These are phyloP conservation scores for Drosophila funebris DNA, from an alignment of 1,140 invertebrate genomes.

Conservation along the genomic window DNA sequence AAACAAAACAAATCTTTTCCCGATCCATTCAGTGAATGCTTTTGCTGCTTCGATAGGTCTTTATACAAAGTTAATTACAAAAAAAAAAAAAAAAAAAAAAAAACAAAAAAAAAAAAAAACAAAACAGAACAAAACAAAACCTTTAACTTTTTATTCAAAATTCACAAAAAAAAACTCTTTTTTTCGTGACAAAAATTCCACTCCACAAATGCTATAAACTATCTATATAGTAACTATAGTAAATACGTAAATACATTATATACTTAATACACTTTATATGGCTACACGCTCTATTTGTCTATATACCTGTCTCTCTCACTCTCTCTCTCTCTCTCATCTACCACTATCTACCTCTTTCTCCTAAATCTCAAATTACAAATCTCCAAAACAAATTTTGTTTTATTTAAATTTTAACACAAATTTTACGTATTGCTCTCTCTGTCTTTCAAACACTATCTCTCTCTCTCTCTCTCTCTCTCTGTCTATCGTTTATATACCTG, in stretches of 20 bases:
- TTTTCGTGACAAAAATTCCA: constrained; percentile 10
- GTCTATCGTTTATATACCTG: constrained; percentile 52
- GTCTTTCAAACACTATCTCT: constrained; percentile 11
- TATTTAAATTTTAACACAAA: constrained; percentile 5
- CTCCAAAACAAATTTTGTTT: not conserved
- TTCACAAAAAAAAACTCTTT: constrained; percentile 15
- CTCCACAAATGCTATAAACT: constrained; percentile 19
- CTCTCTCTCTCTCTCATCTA: not conserved
- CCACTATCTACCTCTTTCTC: not conserved
- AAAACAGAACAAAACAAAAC: not conserved
- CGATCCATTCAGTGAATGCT: constrained; percentile 74
- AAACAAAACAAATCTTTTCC: not conserved
- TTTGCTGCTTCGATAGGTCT: constrained; percentile 78
- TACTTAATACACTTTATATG: constrained; percentile 31
- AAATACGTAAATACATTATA: constrained; percentile 25
- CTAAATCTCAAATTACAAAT: not conserved
- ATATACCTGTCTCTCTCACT: constrained; percentile 18
- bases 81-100: not conserved
- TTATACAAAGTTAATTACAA: constrained; percentile 18
- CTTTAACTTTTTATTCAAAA: constrained; percentile 16
- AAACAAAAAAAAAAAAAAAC: constrained; percentile 4
- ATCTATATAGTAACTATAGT: constrained; percentile 14
- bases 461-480: constrained; percentile 38
- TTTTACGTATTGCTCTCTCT: constrained; percentile 50
- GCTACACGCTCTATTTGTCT: constrained; percentile 49